Conservation (phyloP, 2,797 vertebrate genomes). For the Cynopterus sphinx region DNA sequence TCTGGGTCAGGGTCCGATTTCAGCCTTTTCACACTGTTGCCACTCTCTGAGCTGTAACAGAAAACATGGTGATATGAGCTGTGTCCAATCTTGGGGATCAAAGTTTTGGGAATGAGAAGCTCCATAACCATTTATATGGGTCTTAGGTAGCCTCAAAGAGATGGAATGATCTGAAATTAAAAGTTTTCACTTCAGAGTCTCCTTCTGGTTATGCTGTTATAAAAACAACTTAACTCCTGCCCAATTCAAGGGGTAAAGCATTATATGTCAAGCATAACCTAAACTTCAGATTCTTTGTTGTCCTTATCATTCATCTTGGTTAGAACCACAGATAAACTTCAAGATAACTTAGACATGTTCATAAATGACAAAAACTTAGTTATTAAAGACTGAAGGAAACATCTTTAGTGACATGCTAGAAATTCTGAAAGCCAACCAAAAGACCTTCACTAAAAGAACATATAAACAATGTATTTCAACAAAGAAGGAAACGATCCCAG, state of each 20-base stretch:
- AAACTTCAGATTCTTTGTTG: background rate
- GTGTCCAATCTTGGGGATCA: background rate
- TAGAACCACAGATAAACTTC: constrained; percentile 15
- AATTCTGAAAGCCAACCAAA: background rate
- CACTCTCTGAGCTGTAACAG: constrained; percentile 91
- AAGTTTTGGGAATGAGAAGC: background rate
- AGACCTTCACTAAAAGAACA: background rate
- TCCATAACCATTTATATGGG: background rate
- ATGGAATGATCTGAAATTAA: background rate
- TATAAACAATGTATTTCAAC: background rate
- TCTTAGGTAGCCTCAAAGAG: background rate
- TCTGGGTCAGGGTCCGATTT: constrained; percentile 89
- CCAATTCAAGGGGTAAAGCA: background rate
- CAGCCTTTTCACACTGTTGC: constrained; percentile 94
- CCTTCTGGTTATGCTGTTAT: background rate
- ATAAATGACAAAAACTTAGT: constrained; percentile 30
- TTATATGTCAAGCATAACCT: background rate
- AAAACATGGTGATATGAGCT: constrained; percentile 47
- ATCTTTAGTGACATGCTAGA: background rate
- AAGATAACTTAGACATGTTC: background rate
- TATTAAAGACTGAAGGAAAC: constrained; percentile 23
- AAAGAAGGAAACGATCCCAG: background rate
- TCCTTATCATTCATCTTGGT: background rate
- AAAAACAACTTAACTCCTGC: constrained; percentile 25
- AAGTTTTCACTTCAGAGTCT: constrained; percentile 31